Base-by-base conservation (phyloP, 2,113 vertebrate species). In the Stegastes partitus region DNA sequence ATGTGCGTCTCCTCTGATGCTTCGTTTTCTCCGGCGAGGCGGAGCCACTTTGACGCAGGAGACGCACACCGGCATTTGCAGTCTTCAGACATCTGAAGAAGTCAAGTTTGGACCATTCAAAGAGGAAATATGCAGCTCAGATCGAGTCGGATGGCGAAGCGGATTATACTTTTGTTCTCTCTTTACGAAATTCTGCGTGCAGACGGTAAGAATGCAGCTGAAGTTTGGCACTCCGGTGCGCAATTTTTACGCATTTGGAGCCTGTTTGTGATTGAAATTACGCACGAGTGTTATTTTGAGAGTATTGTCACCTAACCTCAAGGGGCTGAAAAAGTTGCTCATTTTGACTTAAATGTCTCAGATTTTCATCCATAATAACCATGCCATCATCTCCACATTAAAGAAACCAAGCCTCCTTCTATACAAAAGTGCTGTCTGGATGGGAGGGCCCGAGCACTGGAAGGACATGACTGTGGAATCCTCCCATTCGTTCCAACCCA, bases 381-480 rank as follows among this genome's bases (percentile, higher is more conserved):
- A 15, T 21, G 18, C 15, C 45, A 8, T 61, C 25, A 2, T 57
- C 5, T 23, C 11, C 18, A 10, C n/a, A 0, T 16, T 10, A 5
- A 37, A 88, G 91, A 80, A 23, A 7, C 25, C 4, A 37, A 42
- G 25, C 87, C 93, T 9, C 55, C 84, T 11, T 65, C 91, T 15
- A 0, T 95, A 69, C 90, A 95, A 63, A 73, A 90, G 31, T 98
- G 97, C 93, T 98, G 97, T 70, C 66, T 94, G 5, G 93, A 94
- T 0, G 97, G 97, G 47, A 85, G 91, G 22, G 82, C 81, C 0
- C 92, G 90, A 82, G 97, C 93, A 63, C 89, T 80, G 12, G 62
- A 84, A 55, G 91, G 92, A 68, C 85, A 81, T 15, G 89, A 93
- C 74, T 98, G 97, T 77, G 9, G 87, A 16, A 72, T 91, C 1